Evolutionary conservation across 2,113 vertebrate species (phyloP).

Genomic region (Charina bottae): DNA sequence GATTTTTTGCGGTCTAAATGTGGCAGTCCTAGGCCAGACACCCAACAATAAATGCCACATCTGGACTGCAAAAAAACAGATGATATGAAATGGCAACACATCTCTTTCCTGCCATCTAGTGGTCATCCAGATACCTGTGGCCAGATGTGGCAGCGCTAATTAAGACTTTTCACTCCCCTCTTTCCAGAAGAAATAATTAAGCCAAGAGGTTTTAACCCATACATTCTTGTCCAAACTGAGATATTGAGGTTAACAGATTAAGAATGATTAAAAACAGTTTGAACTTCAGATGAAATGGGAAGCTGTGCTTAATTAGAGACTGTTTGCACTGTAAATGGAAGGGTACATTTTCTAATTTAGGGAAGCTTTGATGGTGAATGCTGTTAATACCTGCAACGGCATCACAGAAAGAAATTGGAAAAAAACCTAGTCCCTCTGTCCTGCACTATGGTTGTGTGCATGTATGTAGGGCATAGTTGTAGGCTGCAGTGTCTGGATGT

Average conservation of each 20-base stretch:
- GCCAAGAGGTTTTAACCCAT: background rate
- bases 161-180: background rate
- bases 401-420: background rate
- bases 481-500: no score
- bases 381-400: background rate
- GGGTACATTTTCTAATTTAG: background rate
- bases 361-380: background rate
- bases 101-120: no score
- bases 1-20: no score
- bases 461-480: no score
- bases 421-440: background rate
- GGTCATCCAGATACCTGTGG: no score
- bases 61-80: no score
- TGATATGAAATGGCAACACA: no score
- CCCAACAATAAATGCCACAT: no score
- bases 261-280: no score
- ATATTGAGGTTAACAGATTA: background rate
- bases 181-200: background rate
- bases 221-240: background rate
- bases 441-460: background rate
- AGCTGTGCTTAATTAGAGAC: background rate
- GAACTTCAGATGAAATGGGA: background rate
- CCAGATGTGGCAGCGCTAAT: background rate
- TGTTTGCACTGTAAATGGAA: background rate
- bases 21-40: no score